Conservation (phyloP, 92 coral and sea anemone genomes). For the Phymanthus crucifer region DNA sequence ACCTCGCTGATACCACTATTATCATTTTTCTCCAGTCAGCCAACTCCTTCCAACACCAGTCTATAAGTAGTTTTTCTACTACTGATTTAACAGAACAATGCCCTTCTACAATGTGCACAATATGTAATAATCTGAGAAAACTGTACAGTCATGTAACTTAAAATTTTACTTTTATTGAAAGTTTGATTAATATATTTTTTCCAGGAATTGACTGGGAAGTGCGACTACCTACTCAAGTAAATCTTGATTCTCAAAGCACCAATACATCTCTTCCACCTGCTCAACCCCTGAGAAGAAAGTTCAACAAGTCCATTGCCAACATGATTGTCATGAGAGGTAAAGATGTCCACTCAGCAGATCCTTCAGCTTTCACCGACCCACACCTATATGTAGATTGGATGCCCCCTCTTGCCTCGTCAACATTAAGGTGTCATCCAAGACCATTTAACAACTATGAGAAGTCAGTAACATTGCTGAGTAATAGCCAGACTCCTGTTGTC, state of each 20-base stretch:
- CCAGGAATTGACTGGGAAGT: constrained; percentile 97
- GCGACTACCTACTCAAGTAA: constrained; percentile 62
- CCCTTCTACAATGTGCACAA: no score
- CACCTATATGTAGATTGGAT: constrained; percentile 78
- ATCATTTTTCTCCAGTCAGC: no score
- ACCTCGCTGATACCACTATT: no score
- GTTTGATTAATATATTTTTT: neutral
- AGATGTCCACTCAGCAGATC: constrained; percentile 76
- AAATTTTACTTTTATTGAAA: neutral
- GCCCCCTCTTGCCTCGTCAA: constrained; percentile 51
- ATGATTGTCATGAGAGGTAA: constrained; percentile 88
- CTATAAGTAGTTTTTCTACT: no score
- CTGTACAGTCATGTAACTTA: neutral
- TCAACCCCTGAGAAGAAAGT: constrained; percentile 44
- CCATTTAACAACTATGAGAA: constrained; percentile 87
- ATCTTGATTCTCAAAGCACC: constrained; percentile 32
- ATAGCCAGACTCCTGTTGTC: constrained; percentile 83
- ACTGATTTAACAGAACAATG: no score
- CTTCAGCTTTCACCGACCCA: constrained; percentile 71
- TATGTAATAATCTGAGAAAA: no score
- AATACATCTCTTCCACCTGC: constrained; percentile 20
- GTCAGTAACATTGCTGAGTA: constrained; percentile 84
- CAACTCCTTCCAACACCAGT: no score
- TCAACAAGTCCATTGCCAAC: constrained; percentile 90
- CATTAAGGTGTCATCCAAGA: constrained; percentile 78